Conservation (phyloP, 2,113 vertebrate genomes). For the Mesitornis unicolor region DNA sequence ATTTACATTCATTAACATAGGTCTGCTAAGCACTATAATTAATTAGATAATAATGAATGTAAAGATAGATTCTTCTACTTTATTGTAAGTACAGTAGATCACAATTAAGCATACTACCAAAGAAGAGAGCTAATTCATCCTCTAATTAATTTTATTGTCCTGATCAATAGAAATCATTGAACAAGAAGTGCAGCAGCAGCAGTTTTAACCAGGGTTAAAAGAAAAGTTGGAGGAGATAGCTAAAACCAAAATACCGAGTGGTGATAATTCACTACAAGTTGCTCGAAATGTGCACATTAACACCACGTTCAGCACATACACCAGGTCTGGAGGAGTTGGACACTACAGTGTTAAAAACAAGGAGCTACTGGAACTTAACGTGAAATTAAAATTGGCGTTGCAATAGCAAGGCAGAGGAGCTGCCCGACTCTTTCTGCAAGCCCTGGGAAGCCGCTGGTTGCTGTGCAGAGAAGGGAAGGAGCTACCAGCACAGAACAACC, state of each 20-base stretch:
- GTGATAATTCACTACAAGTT: not conserved
- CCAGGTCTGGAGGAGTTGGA: not conserved
- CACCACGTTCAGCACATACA: not conserved
- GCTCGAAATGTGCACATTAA: not conserved
- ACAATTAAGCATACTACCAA: not conserved
- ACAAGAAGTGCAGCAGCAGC: not conserved
- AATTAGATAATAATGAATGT: constrained; percentile 32
- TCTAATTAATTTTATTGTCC: constrained; percentile 11
- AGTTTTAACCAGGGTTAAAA: not conserved
- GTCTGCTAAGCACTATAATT: constrained; percentile 11
- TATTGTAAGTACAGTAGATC: constrained; percentile 2
- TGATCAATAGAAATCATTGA: constrained; percentile 27
- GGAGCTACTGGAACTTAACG: not conserved
- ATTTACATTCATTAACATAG: constrained; percentile 21
- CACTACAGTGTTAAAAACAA: not conserved
- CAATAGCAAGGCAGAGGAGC: not conserved
- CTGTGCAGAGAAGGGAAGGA: not conserved
- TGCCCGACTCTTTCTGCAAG: not conserved
- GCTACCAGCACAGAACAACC: not conserved
- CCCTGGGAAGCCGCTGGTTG: not conserved
- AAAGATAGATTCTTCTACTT: constrained; percentile 8
- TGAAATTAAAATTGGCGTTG: not conserved
- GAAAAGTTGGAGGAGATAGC: not conserved
- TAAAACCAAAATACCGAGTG: not conserved
- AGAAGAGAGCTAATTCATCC: not conserved